These are phyloP conservation scores for Volucella bombylans DNA, from an alignment of 2,888 invertebrate species.

Conservation along the genomic window DNA sequence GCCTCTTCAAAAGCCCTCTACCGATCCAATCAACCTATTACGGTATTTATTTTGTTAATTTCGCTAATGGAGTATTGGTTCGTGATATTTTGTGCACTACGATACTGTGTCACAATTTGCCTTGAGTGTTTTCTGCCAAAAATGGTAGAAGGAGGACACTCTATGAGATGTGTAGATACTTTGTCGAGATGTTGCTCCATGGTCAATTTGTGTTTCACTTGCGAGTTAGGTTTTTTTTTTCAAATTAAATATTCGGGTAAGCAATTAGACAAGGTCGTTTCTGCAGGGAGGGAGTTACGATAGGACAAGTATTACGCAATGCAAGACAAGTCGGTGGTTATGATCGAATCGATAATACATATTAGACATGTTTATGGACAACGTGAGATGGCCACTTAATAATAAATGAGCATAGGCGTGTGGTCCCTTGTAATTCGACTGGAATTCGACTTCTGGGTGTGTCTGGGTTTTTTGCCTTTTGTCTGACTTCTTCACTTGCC, in stretches of 20 bases:
- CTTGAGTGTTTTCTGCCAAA: conserved; percentile 4
- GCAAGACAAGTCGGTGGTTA: too few species aligned
- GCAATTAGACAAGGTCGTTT: conserved; percentile 27
- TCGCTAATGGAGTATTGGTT: conserved; percentile 25
- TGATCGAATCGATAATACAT: too few species aligned
- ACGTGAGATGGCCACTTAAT: too few species aligned
- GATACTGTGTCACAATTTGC: conserved; percentile 38
- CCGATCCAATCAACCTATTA: conserved; percentile 21
- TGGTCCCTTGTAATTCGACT: too few species aligned
- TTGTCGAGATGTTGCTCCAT: conserved; percentile 17
- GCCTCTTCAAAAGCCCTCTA: too few species aligned
- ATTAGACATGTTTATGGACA: too few species aligned
- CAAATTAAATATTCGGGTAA: conserved; percentile 19
- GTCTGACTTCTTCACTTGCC: too few species aligned
- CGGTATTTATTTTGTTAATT: conserved; percentile 48
- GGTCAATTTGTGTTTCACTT: conserved; percentile 5
- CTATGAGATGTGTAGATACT: conserved; percentile 15
- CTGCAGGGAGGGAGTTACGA: neutral
- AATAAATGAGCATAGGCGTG: too few species aligned
- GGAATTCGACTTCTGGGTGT: too few species aligned
- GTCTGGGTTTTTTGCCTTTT: too few species aligned
- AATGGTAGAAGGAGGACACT: conserved; percentile 17
- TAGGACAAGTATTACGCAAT: too few species aligned
- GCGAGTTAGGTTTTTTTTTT: neutral
- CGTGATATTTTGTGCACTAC: neutral